Evolutionary conservation across 2,113 vertebrate genomes (phyloP).

Genomic region (Cariama cristata): DNA sequence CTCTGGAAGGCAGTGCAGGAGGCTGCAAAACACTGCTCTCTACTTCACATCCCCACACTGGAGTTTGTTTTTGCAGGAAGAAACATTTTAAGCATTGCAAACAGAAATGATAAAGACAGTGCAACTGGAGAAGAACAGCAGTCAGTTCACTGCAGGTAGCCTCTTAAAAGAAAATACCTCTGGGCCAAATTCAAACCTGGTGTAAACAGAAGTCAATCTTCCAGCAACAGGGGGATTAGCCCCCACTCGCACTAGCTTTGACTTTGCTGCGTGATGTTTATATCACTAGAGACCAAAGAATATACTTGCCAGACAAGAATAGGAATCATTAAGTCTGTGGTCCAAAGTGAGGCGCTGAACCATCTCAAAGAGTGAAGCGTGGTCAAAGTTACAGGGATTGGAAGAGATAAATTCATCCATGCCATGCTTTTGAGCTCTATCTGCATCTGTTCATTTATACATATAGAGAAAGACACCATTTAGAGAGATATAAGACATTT

Average conservation of each 20-base stretch:
- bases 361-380: conserved; percentile 96
- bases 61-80: conserved; percentile 29
- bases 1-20: conserved; percentile 39
- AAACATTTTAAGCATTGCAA: conserved; percentile 55
- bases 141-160: conserved; percentile 41
- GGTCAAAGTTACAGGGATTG: conserved; percentile 99
- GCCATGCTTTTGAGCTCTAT: conserved; percentile 99
- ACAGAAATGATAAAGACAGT: conserved; percentile 40
- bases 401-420: conserved; percentile 99
- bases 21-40: conserved; percentile 27
- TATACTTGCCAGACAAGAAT: conserved; percentile 97
- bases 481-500: conserved; percentile 84
- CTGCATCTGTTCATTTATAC: conserved; percentile 97
- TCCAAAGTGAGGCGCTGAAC: conserved; percentile 98
- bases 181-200: conserved; percentile 65
- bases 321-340: conserved; percentile 99
- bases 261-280: conserved; percentile 69
- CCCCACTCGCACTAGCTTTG: conserved; percentile 56
- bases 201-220: conserved; percentile 51
- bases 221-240: conserved; percentile 48
- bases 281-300: conserved; percentile 81
- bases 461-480: conserved; percentile 91
- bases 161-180: conserved; percentile 47
- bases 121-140: conserved; percentile 51
- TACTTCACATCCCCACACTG: conserved; percentile 30